These are phyloP conservation scores for Microchirus variegatus DNA, from an alignment of 2,797 vertebrate species.

Conservation along the genomic window DNA sequence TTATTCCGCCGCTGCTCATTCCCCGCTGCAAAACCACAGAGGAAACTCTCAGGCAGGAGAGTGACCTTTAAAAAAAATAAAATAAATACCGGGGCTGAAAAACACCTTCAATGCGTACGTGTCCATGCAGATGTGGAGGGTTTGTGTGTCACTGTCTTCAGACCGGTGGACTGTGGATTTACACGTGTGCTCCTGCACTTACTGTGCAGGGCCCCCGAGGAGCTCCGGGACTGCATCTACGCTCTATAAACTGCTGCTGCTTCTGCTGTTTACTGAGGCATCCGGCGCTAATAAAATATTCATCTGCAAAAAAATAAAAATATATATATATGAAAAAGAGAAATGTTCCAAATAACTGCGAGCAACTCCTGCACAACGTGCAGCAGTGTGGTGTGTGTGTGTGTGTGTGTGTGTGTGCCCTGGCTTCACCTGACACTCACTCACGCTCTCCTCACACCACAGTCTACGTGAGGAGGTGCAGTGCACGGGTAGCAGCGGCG, in stretches of 20 bases:
- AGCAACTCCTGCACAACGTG: constrained; percentile 59
- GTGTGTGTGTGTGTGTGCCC: no score
- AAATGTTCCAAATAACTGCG: constrained; percentile 64
- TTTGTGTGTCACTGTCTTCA: constrained; percentile 30
- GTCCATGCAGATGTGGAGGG: not conserved
- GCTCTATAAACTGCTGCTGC: constrained; percentile 63
- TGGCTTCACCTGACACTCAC: constrained; percentile 54
- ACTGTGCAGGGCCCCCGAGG: constrained; percentile 45
- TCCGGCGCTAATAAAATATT: constrained; percentile 81
- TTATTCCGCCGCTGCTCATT: constrained; percentile 8
- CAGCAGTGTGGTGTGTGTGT: not conserved
- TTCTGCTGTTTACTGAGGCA: constrained; percentile 77
- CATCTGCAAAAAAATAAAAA: constrained; percentile 51
- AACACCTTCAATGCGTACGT: constrained; percentile 11
- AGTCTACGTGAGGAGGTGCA: not conserved
- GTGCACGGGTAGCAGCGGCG: not conserved
- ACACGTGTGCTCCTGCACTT: constrained; percentile 49
- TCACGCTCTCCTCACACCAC: constrained; percentile 7
- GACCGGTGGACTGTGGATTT: constrained; percentile 35
- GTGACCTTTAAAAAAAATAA: constrained; percentile 36
- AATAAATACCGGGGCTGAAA: constrained; percentile 9
- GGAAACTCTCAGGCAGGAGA: constrained; percentile 8
- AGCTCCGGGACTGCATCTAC: constrained; percentile 48
- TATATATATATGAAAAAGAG: not conserved
- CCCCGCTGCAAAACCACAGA: constrained; percentile 19